phyloP scores from a whole-genome alignment of 1,140 invertebrate genomes.

The Drosophila elegans region DNA sequence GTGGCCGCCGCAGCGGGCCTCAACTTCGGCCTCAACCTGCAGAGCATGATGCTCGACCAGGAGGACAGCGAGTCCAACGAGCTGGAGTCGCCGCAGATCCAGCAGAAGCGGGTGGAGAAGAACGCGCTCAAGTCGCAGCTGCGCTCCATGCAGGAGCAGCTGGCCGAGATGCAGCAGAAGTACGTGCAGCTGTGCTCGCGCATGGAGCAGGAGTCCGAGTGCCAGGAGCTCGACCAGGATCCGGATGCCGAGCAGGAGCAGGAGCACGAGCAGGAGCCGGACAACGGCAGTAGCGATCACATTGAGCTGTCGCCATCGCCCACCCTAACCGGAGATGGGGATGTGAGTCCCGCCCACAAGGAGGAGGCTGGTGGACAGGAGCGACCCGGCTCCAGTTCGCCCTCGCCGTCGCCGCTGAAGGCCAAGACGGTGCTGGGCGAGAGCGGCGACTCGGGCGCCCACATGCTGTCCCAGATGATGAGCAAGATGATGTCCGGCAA shows the following conservation, averaged over 20 bases:
- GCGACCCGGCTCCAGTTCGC: constrained; percentile 86
- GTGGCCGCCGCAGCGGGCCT: constrained; percentile 86
- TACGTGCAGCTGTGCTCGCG: constrained; percentile 94
- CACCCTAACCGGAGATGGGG: constrained; percentile 54
- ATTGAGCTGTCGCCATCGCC: constrained; percentile 85
- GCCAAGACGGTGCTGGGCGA: constrained; percentile 39
- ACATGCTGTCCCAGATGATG: constrained; percentile 89
- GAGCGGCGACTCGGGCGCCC: constrained; percentile 83
- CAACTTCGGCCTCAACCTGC: constrained; percentile 85
- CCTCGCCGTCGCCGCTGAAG: constrained; percentile 72
- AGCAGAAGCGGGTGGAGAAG: constrained; percentile 93
- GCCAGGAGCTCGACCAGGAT: constrained; percentile 89
- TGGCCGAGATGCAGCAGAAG: constrained; percentile 95
- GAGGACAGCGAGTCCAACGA: constrained; percentile 91
- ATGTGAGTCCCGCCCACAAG: constrained; percentile 86
- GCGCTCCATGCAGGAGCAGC: constrained; percentile 94
- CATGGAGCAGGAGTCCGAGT: constrained; percentile 92
- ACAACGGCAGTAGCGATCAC: constrained; percentile 85
- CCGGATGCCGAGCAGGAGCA: constrained; percentile 90
- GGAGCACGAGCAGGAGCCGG: constrained; percentile 87
- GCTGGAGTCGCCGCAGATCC: constrained; percentile 89
- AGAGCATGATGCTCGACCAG: constrained; percentile 86
- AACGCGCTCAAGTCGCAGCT: constrained; percentile 93
- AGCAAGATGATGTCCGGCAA: constrained; percentile 89
- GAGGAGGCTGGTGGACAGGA: constrained; percentile 84